A percentile compares a stretch with the other conserved stretches of the same genome.
Evolutionary conservation across 2,113 vertebrate genomes (phyloP).

Genomic region (Oncorhynchus masou): DNA sequence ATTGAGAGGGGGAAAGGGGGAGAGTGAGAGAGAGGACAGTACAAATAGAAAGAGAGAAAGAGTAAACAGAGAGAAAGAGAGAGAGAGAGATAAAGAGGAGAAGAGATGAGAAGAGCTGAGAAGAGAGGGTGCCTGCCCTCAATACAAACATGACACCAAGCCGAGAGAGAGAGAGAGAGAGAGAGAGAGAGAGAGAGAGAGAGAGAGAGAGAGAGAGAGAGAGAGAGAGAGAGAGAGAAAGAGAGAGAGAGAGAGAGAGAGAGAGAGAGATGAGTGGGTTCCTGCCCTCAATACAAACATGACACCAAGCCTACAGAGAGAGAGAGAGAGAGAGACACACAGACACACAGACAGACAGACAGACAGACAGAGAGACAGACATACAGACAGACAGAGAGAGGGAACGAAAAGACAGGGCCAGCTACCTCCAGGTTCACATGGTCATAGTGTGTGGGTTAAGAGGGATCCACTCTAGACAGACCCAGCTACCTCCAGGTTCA

Average conservation of each 20-base stretch:
- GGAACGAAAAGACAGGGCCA: background rate
- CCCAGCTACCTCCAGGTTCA: too few species aligned
- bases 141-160: conserved; percentile 9
- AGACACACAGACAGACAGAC: background rate
- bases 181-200: too few species aligned
- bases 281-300: background rate
- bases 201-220: background rate
- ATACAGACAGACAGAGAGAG: conserved; percentile 2
- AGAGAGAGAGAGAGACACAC: background rate
- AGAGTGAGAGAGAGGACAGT: conserved; percentile 11
- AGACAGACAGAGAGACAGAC: background rate
- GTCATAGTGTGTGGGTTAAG: too few species aligned
- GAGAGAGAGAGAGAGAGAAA: background rate
- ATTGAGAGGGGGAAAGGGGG: conserved; percentile 9
- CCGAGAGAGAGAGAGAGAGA: background rate
- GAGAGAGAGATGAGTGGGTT: background rate
- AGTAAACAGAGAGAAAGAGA: background rate
- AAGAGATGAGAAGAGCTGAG: conserved; percentile 6
- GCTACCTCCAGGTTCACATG: too few species aligned
- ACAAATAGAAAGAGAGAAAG: background rate
- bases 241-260: too few species aligned
- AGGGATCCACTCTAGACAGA: too few species aligned
- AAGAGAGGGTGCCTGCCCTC: background rate
- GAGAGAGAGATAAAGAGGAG: background rate
- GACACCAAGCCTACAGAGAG: conserved; percentile 2